Evolutionary conservation across 1,140 invertebrate genomes (phyloP).

Genomic region (Hyphantria cunea): DNA sequence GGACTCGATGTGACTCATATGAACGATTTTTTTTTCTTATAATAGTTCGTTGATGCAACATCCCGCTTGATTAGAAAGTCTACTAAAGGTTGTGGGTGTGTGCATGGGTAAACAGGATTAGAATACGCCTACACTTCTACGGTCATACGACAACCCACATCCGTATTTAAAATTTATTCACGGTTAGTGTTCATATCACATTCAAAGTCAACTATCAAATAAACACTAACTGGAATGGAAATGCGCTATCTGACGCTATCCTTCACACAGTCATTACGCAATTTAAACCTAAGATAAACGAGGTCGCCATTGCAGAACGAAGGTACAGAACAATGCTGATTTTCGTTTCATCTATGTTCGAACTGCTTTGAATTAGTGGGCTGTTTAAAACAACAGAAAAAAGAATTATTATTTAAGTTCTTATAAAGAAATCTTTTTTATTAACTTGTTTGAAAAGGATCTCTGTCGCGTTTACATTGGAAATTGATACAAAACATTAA

Average conservation of each 20-base stretch:
- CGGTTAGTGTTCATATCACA: constrained; percentile 6
- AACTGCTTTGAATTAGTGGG: neutral
- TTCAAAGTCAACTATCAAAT: constrained; percentile 17
- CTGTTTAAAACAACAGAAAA: too few relatives aligned
- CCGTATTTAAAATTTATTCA: constrained; percentile 22
- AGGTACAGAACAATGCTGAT: neutral
- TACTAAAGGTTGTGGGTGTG: constrained; percentile 51
- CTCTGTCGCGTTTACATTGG: constrained; percentile 16
- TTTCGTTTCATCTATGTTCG: neutral
- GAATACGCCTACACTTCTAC: constrained; percentile 46
- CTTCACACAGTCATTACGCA: constrained; percentile 6
- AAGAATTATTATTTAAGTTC: constrained; percentile 4
- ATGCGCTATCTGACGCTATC: constrained; percentile 1
- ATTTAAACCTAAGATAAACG: constrained; percentile 5
- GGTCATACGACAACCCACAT: constrained; percentile 47
- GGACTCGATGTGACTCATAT: constrained; percentile 70
- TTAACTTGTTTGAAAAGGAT: constrained; percentile 27
- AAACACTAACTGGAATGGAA: constrained; percentile 6
- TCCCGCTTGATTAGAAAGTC: constrained; percentile 65
- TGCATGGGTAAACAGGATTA: constrained; percentile 59
- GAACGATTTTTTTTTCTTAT: constrained; percentile 54
- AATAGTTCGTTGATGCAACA: constrained; percentile 37
- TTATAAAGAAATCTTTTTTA: constrained; percentile 20
- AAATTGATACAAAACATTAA: constrained; percentile 39
- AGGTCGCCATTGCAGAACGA: constrained; percentile 13